Evolutionary conservation across 2,797 vertebrate genomes (phyloP).

Genomic region (Perodicticus potto): DNA sequence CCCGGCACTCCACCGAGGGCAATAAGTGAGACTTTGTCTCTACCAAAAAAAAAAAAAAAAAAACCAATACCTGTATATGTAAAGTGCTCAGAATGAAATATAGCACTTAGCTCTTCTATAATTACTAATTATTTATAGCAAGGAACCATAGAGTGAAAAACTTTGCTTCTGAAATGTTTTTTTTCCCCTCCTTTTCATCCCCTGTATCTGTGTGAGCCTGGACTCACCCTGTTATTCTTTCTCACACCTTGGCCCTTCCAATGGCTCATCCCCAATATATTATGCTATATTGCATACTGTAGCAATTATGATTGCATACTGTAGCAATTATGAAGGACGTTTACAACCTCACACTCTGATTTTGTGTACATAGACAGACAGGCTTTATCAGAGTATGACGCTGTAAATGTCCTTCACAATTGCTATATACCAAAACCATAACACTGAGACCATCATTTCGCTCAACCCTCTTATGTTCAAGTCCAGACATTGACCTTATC

Average conservation of each 20-base stretch:
- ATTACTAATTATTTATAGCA: rapidly evolving
- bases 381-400: background rate
- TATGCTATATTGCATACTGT: too few species aligned
- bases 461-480: background rate
- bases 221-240: background rate
- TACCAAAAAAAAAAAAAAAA: too few species aligned
- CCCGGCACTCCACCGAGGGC: too few species aligned
- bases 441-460: background rate
- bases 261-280: too few species aligned
- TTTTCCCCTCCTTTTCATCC: background rate
- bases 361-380: too few species aligned
- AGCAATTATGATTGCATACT: too few species aligned
- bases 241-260: background rate
- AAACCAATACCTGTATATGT: background rate
- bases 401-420: background rate
- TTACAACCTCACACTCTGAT: too few species aligned
- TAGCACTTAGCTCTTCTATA: background rate
- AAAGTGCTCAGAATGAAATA: background rate
- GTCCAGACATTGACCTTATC: background rate
- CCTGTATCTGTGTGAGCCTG: background rate
- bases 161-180: background rate
- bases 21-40: too few species aligned
- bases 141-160: background rate
- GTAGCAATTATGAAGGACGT: too few species aligned
- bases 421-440: background rate